These are phyloP conservation scores for Danio albolineatus DNA, from an alignment of 2,797 vertebrate genomes.

Conservation along the genomic window DNA sequence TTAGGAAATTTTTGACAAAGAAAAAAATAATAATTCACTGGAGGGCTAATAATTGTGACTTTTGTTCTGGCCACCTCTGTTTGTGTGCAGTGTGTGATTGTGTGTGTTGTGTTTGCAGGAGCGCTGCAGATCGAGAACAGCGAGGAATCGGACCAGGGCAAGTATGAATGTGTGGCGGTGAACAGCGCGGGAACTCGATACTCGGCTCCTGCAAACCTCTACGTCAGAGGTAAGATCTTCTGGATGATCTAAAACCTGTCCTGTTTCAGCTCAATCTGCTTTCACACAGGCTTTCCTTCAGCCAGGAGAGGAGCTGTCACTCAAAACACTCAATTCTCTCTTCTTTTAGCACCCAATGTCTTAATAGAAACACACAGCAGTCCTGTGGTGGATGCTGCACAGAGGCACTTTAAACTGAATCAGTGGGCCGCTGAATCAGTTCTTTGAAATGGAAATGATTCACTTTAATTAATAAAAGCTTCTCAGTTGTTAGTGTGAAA, in stretches of 20 bases:
- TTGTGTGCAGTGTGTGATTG: conserved; percentile 31
- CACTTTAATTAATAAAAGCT: background rate
- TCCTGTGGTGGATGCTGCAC: background rate
- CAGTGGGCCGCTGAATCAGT: background rate
- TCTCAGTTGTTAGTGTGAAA: background rate
- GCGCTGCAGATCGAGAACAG: conserved; percentile 98
- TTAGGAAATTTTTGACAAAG: too few species aligned
- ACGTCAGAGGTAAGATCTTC: conserved; percentile 93
- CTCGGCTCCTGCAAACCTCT: conserved; percentile 96
- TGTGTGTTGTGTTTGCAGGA: conserved; percentile 77
- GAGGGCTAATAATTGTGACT: too few species aligned
- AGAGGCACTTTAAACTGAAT: background rate
- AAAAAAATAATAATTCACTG: too few species aligned
- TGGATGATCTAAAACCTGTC: background rate
- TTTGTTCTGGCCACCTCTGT: conserved; percentile 9
- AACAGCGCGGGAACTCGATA: conserved; percentile 96
- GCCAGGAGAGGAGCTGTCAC: background rate
- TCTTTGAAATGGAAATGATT: background rate
- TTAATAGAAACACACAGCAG: background rate
- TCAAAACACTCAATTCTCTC: background rate
- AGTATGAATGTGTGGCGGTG: conserved; percentile 97
- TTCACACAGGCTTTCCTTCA: conserved; percentile 2
- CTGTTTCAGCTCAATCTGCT: conserved; percentile 11
- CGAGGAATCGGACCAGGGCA: conserved; percentile 97
- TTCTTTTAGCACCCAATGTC: conserved; percentile 6